Evolutionary conservation across 2,888 invertebrate species (phyloP).

Genomic region (Drosophila imparisetae): DNA sequence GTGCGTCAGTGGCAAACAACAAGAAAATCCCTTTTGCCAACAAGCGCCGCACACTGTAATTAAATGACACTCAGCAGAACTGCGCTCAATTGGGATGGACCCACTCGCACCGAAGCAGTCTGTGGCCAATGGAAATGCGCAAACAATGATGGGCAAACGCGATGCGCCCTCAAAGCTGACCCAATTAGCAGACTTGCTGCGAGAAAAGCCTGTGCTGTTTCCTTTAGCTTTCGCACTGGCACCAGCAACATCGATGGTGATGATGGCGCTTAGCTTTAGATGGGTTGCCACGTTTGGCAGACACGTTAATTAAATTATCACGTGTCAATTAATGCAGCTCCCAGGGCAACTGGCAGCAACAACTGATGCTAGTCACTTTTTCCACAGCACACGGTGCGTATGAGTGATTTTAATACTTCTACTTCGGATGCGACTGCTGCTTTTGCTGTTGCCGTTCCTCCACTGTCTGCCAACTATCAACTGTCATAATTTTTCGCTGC

Average conservation of each 20-base stretch:
- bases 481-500: constrained; percentile 58
- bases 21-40: constrained; percentile 78
- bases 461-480: constrained; percentile 51
- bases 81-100: constrained; percentile 33
- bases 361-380: constrained; percentile 34
- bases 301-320: constrained; percentile 78
- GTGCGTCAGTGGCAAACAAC: constrained; percentile 59
- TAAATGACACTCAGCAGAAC: constrained; percentile 74
- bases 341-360: constrained; percentile 50
- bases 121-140: constrained; percentile 66
- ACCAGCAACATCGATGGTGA: constrained; percentile 14
- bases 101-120: constrained; percentile 32
- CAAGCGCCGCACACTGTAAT: constrained; percentile 72
- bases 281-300: constrained; percentile 67
- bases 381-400: constrained; percentile 48
- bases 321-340: constrained; percentile 73
- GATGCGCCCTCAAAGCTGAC: constrained; percentile 58
- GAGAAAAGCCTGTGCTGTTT: constrained; percentile 33
- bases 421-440: neutral
- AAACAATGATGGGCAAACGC: constrained; percentile 63
- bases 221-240: constrained; percentile 42
- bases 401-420: constrained; percentile 62
- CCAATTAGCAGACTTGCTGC: constrained; percentile 64
- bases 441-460: constrained; percentile 11
- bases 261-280: constrained; percentile 54